phyloP scores from a whole-genome alignment of 1,140 invertebrate genomes.

The Philaenus spumarius region DNA sequence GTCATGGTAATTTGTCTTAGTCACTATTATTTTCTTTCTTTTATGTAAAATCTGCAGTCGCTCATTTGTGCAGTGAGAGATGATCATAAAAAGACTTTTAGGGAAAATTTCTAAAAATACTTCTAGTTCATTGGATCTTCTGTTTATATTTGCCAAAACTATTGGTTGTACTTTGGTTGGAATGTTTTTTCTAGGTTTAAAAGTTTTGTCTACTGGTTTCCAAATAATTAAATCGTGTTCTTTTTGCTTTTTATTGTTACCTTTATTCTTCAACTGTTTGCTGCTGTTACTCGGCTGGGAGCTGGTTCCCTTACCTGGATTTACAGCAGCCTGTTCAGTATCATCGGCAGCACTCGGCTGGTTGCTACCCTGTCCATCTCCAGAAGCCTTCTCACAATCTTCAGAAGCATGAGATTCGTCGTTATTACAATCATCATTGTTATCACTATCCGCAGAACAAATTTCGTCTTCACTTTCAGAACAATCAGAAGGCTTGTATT shows the following conservation, averaged over 20 bases:
- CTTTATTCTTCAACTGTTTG: background rate
- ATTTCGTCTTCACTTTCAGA: background rate
- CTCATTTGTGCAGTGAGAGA: constrained; percentile 10
- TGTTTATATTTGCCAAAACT: constrained; percentile 3
- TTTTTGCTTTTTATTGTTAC: constrained; percentile 6
- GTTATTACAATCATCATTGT: background rate
- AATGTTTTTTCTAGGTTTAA: constrained; percentile 2
- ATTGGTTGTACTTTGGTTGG: background rate
- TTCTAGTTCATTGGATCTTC: background rate
- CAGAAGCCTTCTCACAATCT: background rate
- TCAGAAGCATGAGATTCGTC: background rate
- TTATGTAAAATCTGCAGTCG: background rate
- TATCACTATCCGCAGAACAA: background rate
- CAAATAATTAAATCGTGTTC: background rate
- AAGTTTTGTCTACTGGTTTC: constrained; percentile 2
- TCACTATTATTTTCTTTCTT: background rate
- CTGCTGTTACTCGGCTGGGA: background rate
- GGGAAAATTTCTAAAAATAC: constrained; percentile 10
- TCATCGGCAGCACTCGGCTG: too few relatives aligned
- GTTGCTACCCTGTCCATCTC: too few relatives aligned
- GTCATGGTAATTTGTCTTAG: constrained; percentile 6
- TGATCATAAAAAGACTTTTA: constrained; percentile 17
- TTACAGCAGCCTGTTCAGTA: background rate
- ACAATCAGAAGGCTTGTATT: constrained; percentile 4
- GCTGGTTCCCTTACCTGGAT: background rate